Evolutionary conservation across 2,113 vertebrate genomes (phyloP).

Genomic region (Colaptes auratus): DNA sequence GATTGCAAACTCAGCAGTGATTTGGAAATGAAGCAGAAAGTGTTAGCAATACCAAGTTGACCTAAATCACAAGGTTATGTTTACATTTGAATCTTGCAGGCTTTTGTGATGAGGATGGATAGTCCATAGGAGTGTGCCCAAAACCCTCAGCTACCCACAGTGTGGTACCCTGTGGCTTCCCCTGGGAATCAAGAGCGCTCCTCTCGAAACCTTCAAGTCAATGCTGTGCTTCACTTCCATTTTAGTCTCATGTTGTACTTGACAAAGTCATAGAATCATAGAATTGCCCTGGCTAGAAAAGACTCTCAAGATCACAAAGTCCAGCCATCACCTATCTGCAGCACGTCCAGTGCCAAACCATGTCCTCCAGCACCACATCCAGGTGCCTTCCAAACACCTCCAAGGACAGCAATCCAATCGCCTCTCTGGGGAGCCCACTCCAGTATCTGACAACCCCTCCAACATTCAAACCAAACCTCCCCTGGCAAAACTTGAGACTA

Average conservation of each 20-base stretch:
- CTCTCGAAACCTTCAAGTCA: fast-evolving
- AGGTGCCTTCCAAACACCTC: too few species aligned
- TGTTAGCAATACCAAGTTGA: not conserved
- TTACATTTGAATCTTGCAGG: not conserved
- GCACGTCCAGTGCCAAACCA: too few species aligned
- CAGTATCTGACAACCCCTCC: too few species aligned
- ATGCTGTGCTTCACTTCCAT: not conserved
- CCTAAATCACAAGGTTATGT: not conserved
- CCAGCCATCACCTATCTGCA: too few species aligned
- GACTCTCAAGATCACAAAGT: too few species aligned
- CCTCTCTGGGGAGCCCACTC: too few species aligned
- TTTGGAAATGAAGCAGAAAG: not conserved
- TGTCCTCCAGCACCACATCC: too few species aligned
- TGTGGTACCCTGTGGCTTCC: not conserved
- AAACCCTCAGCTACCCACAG: not conserved
- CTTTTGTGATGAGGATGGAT: not conserved
- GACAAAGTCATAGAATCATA: not conserved
- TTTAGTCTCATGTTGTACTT: fast-evolving
- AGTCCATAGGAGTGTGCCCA: fast-evolving
- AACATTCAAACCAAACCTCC: too few species aligned
- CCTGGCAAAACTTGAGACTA: too few species aligned
- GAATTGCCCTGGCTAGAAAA: too few species aligned
- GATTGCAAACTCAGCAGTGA: not conserved
- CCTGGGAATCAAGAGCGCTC: not conserved
- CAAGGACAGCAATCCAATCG: too few species aligned